These are phyloP conservation scores for Latrodectus elegans DNA, from an alignment of 2,888 invertebrate species.

Conservation along the genomic window DNA sequence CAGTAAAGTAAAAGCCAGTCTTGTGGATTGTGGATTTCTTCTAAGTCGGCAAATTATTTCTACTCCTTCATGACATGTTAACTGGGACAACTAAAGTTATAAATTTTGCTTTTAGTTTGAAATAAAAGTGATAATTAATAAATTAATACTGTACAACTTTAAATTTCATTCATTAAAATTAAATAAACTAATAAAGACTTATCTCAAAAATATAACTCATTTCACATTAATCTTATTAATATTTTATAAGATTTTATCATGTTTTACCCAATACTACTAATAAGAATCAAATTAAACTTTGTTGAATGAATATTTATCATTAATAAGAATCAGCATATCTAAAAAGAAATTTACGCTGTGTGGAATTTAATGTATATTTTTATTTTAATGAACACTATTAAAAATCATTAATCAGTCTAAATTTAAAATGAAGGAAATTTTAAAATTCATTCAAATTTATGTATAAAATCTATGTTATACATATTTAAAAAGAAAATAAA, in stretches of 20 bases:
- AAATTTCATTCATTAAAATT: neutral
- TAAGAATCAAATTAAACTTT: too few relatives aligned
- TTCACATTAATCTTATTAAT: neutral
- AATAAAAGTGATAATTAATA: too few relatives aligned
- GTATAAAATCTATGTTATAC: too few relatives aligned
- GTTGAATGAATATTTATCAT: neutral
- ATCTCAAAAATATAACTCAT: neutral
- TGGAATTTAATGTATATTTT: too few relatives aligned
- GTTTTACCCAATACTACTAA: too few relatives aligned
- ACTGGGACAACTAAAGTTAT: constrained; percentile 12
- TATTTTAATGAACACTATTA: too few relatives aligned
- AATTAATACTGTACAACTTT: neutral
- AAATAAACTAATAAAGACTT: neutral
- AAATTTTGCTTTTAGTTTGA: neutral
- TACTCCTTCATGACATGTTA: constrained; percentile 58
- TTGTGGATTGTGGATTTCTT: constrained; percentile 10
- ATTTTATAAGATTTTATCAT: neutral
- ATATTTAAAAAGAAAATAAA: too few relatives aligned
- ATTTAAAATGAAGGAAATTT: too few relatives aligned
- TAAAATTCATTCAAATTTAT: too few relatives aligned
- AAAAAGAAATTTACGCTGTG: too few relatives aligned
- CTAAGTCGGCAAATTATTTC: constrained; percentile 27
- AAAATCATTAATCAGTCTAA: too few relatives aligned
- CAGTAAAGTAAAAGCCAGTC: constrained; percentile 4
- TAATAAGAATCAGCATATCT: too few relatives aligned